Base-by-base conservation (phyloP, 2,888 invertebrate species). In the Stenchaetothrips biformis region DNA sequence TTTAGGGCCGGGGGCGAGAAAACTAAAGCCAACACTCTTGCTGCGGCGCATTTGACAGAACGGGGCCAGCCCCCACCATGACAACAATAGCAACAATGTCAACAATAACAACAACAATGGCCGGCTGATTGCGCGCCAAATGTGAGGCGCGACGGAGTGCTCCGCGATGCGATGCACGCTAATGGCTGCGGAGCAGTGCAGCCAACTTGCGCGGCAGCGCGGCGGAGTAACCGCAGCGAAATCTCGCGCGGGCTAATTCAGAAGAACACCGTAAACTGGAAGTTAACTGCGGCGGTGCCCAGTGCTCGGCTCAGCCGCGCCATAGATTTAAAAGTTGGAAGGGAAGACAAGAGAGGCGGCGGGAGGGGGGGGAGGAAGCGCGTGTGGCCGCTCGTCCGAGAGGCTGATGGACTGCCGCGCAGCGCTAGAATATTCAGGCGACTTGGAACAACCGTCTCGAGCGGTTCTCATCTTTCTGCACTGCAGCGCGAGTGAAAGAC, bases 231-330 rank as follows among this genome's bases (percentile, higher is more conserved):
- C 59, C 59, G 59, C 59, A 59, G 59, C 18, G 13, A 59, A 59
- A 59, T 59, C 59, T 59, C 59, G 59, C 59, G 59, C 59, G 37
- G 37, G 37, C 59, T 59, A 59, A 59, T 59, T 59, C 18, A 59
- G 59, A 59, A 59, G 59, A 59, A 59, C 59, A 59, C 16, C 59
- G 59, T 59, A 59, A 59, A 59, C 59, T 59, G 59, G 13, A 59
- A 59, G 59, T 59, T 59, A 59, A 59, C 59, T 59, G 59, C 59
- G 59, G 37, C 37, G 37, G 59, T 59, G 59, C 59, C 59, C 59
- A 59, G 59, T 59, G 59, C 59, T 59, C 59, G 18, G 59, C 59
- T 59, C 59, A 59, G 59, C 59, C 59, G 18, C 59, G 59, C 59
- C 59, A 59, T 59, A 59, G 59, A 59, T 59, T 59, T 59, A 59